phyloP scores from a whole-genome alignment of 2,113 vertebrate species.

The Sturnira hondurensis region DNA sequence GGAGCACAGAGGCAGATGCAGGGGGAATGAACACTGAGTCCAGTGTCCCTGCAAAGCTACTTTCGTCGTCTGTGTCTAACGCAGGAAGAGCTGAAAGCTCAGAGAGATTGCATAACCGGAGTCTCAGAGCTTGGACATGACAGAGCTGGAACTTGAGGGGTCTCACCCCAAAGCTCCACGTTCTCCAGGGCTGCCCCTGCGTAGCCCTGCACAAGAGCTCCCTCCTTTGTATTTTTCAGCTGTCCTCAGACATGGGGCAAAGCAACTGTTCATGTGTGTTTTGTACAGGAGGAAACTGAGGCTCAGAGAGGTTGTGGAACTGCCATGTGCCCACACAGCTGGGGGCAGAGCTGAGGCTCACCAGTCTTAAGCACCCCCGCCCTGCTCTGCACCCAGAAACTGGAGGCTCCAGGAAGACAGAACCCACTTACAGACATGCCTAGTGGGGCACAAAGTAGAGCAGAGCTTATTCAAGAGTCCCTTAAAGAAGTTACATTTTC shows the following conservation, averaged over 20 bases:
- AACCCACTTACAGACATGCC: rapidly evolving
- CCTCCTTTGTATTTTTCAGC: background rate
- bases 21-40: background rate
- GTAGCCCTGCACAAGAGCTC: no score
- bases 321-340: background rate
- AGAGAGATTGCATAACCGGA: no score
- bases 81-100: background rate
- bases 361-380: background rate
- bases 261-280: background rate
- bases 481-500: background rate
- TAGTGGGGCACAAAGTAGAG: background rate
- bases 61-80: background rate
- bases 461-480: background rate
- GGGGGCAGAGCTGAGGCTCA: background rate
- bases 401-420: background rate
- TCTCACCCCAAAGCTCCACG: background rate
- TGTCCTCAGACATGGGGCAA: background rate
- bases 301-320: background rate
- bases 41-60: background rate
- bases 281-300: background rate
- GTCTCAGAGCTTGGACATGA: background rate
- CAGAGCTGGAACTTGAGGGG: background rate
- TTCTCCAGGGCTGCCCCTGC: background rate
- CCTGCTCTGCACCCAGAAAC: background rate
- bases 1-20: background rate